Percentiles rank a stretch among this genome's conserved stretches.
Conservation (phyloP, 1,140 invertebrate genomes). For the Aphidius ervi region DNA sequence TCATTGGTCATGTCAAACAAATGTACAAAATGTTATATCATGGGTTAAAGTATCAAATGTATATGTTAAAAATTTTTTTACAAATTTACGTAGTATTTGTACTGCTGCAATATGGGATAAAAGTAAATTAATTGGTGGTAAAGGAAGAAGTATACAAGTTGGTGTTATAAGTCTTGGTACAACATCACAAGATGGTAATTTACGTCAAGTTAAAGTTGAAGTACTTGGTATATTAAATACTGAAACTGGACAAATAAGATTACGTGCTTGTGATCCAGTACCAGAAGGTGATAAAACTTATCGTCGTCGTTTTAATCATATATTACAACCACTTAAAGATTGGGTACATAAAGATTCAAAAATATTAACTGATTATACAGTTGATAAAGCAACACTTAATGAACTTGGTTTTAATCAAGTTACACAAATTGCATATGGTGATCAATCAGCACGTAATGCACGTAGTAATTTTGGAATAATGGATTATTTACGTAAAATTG, state of each 20-base stretch:
- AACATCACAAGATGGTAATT: slow-evolving; percentile 76
- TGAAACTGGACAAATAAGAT: slow-evolving; percentile 65
- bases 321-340: slow-evolving; percentile 69
- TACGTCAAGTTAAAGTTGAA: slow-evolving; percentile 81
- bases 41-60: slow-evolving; percentile 81
- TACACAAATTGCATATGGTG: slow-evolving; percentile 59
- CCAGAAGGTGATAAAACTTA: slow-evolving; percentile 72
- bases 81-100: slow-evolving; percentile 72
- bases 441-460: slow-evolving; percentile 57
- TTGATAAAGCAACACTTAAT: slow-evolving; percentile 72
- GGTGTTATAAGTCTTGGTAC: slow-evolving; percentile 87
- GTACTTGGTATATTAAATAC: slow-evolving; percentile 80
- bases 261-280: slow-evolving; percentile 77
- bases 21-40: slow-evolving; percentile 78
- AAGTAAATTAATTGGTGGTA: slow-evolving; percentile 66
- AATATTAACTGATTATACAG: slow-evolving; percentile 76
- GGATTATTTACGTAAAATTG: slow-evolving; percentile 79
- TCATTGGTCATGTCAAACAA: slow-evolving; percentile 86
- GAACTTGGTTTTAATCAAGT: slow-evolving; percentile 75
- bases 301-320: slow-evolving; percentile 67
- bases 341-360: slow-evolving; percentile 76
- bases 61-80: slow-evolving; percentile 74
- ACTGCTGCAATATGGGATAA: slow-evolving; percentile 75
- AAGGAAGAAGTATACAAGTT: slow-evolving; percentile 57
- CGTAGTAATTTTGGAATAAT: slow-evolving; percentile 75